Conservation (phyloP, 2,797 vertebrate species). For the Scleropages formosus region DNA sequence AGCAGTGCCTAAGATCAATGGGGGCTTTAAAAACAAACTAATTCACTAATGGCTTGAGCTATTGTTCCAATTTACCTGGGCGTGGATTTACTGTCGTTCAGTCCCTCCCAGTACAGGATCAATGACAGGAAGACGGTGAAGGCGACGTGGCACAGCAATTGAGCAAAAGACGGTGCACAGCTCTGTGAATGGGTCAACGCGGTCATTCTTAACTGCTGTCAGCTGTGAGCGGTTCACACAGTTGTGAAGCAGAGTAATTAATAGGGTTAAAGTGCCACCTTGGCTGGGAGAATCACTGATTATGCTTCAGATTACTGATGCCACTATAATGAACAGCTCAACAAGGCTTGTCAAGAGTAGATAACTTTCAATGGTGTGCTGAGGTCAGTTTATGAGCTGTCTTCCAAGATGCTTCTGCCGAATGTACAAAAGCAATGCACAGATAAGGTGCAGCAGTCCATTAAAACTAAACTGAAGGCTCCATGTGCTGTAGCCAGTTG, state of each 20-base stretch:
- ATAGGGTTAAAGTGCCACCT: background rate
- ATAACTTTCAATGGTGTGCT: background rate
- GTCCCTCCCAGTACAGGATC: conserved; percentile 44
- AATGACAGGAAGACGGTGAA: background rate
- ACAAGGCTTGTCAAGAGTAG: background rate
- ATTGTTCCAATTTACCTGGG: conserved; percentile 72
- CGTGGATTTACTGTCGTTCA: conserved; percentile 65
- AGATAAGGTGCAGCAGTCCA: background rate
- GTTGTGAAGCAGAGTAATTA: background rate
- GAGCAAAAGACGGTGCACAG: background rate
- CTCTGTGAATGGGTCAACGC: background rate
- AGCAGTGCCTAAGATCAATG: conserved; percentile 68
- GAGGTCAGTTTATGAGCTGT: no score
- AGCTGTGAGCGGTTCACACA: background rate
- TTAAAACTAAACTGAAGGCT: conserved; percentile 12
- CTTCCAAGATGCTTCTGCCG: background rate
- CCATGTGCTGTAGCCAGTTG: no score
- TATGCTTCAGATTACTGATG: background rate
- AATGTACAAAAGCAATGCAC: background rate
- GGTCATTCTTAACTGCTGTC: background rate
- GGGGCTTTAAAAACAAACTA: conserved; percentile 68
- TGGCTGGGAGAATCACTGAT: background rate
- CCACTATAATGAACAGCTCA: background rate
- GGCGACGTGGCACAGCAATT: background rate
- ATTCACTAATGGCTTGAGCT: conserved; percentile 78